Evolutionary conservation across 2,888 invertebrate species (phyloP).

Genomic region (Acrobasis repandana): DNA sequence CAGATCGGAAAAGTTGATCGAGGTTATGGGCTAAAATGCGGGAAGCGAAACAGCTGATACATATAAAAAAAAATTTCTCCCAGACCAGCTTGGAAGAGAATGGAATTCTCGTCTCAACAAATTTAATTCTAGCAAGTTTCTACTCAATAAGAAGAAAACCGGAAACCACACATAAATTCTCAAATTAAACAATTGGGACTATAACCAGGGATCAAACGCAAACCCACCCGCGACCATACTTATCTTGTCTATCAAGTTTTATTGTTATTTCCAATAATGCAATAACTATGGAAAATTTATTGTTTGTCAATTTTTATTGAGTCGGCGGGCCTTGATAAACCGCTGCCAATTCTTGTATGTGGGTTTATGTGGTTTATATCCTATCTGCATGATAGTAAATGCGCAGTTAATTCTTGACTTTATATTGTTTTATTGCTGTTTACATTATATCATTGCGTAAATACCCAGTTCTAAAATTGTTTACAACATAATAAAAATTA

Average conservation of each 20-base stretch:
- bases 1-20: too few relatives aligned
- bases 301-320: slow-evolving; percentile 15
- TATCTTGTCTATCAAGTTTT: slow-evolving; percentile 15
- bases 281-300: slow-evolving; percentile 5
- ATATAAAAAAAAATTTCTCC: too few relatives aligned
- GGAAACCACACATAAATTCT: too few relatives aligned
- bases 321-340: slow-evolving; percentile 3
- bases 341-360: not conserved
- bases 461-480: not conserved
- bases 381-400: not conserved
- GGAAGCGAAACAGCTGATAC: too few relatives aligned
- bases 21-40: too few relatives aligned
- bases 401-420: not conserved
- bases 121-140: too few relatives aligned
- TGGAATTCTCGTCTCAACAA: too few relatives aligned
- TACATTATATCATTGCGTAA: not conserved
- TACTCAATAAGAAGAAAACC: too few relatives aligned
- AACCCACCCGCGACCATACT: not conserved
- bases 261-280: slow-evolving; percentile 7
- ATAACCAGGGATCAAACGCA: not conserved
- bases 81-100: too few relatives aligned
- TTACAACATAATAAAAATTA: too few relatives aligned
- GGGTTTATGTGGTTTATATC: not conserved
- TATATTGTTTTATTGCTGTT: not conserved
- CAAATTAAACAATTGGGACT: not conserved